phyloP scores from a whole-genome alignment of 2,797 vertebrate species.

The Syndactyla subalaris region DNA sequence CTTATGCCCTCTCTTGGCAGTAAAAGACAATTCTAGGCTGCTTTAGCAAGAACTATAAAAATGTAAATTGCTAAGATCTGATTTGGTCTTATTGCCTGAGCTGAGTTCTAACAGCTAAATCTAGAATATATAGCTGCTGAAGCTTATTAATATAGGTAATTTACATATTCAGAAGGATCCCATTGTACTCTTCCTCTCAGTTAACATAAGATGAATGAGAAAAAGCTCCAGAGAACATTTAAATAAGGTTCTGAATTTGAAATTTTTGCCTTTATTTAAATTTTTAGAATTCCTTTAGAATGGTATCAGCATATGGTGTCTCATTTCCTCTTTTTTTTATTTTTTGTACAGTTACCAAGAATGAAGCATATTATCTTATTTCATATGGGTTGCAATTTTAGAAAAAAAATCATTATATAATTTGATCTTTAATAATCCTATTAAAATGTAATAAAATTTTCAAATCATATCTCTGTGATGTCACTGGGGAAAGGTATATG shows the following conservation, averaged over 20 bases:
- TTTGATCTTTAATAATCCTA: not conserved
- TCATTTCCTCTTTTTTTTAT: not conserved
- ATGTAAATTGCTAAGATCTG: conserved; percentile 72
- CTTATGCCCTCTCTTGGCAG: conserved; percentile 57
- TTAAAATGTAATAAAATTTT: not conserved
- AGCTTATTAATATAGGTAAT: conserved; percentile 73
- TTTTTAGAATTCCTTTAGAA: conserved; percentile 23
- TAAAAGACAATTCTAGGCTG: conserved; percentile 66
- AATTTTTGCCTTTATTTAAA: conserved; percentile 42
- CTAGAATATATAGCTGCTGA: conserved; percentile 69
- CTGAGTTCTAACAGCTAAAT: conserved; percentile 71
- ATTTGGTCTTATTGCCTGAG: conserved; percentile 71
- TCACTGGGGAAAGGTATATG: not conserved
- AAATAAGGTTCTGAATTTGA: conserved; percentile 34
- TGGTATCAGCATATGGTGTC: not conserved
- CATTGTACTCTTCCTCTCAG: conserved; percentile 27
- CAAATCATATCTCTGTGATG: not conserved
- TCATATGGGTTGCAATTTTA: not conserved
- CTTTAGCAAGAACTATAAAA: conserved; percentile 75
- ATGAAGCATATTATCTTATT: not conserved
- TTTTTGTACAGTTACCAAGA: not conserved
- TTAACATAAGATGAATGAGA: conserved; percentile 58
- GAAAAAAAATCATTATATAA: not conserved
- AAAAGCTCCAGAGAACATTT: conserved; percentile 38
- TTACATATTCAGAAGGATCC: conserved; percentile 70